Base-by-base conservation (phyloP, 2,797 vertebrate genomes). In the Cetoscarus ocellatus region DNA sequence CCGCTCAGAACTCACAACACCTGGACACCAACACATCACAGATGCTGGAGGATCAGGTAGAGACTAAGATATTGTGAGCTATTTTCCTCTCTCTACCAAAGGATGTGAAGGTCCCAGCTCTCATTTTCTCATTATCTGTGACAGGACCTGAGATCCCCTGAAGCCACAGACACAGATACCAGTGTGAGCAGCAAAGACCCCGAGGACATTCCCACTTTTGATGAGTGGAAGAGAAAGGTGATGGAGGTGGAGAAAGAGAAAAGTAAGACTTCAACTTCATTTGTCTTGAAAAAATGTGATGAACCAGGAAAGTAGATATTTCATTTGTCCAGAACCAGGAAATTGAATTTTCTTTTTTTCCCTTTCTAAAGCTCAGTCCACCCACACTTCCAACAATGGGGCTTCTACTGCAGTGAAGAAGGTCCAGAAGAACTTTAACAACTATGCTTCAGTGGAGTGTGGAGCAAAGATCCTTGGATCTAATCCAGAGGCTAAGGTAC, bases 161-260 rank as follows among this genome's bases (percentile, higher is more conserved):
- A 27, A 5, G 17, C 67, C 61, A 8, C 75, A 63, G 93, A 93
- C 61, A 66, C 80, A 6, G 93, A 94, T 69, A 54, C 88, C 40
- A 73, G 62, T 0, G 59, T 43, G 57, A 82, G 64, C 73, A 51
- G 50, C 88, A 93, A 88, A 79, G 92, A 94, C 74, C 95, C 96
- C 1, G 97, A 96, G 90, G 97, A 98, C 91, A 99, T 98, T 90
- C 98, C 97, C 79, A 98, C 97, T 2, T 99, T 99, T 89, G 97
- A 99, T 84, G 97, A 99, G 88, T 99, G 98, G 98, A 99, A 96
- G 73, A 96, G 97, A 77, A 96, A 98, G 77, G 94, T 98, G 87
- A 97, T 98, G 97, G 97, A 99, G 91, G 96, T 97, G 51, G 98
- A 99, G 87, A 98, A 98, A 77, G 96, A 98, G 89, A 98, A 98